Percentiles rank a stretch among this genome's conserved stretches.
Conservation (phyloP, 2,113 vertebrate species). For the Quiscalus mexicanus region DNA sequence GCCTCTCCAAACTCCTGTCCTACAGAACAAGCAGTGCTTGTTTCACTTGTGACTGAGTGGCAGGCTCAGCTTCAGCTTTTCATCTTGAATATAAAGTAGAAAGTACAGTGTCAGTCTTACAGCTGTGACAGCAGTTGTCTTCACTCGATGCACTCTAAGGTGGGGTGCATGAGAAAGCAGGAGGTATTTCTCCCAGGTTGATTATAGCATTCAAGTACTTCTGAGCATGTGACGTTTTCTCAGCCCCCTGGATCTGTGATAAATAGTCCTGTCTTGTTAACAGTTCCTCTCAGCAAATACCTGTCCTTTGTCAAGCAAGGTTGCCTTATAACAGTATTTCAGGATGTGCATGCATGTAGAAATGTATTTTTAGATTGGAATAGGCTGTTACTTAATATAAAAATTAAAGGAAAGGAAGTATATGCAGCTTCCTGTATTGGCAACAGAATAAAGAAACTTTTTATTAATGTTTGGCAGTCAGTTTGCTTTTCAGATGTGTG, state of each 20-base stretch:
- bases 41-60: not conserved
- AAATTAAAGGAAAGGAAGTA: not conserved
- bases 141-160: not conserved
- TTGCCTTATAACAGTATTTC: not conserved
- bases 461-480: not conserved
- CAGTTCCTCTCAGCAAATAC: not conserved
- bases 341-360: not conserved
- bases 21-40: not conserved
- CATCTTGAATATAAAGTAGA: not conserved
- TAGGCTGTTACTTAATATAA: not conserved
- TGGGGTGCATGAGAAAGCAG: not conserved
- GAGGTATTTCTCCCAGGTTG: not conserved
- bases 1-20: not conserved
- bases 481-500: not conserved
- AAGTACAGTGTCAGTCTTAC: accelerated
- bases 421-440: not conserved
- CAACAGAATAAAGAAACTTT: not conserved
- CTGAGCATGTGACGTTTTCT: not conserved
- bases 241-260: not conserved
- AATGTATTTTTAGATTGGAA: not conserved
- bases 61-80: not conserved
- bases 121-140: not conserved
- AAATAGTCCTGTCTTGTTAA: not conserved
- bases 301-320: not conserved
- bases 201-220: not conserved